These are phyloP conservation scores for Achlya flavicornis DNA, from an alignment of 2,888 invertebrate genomes.

Conservation along the genomic window DNA sequence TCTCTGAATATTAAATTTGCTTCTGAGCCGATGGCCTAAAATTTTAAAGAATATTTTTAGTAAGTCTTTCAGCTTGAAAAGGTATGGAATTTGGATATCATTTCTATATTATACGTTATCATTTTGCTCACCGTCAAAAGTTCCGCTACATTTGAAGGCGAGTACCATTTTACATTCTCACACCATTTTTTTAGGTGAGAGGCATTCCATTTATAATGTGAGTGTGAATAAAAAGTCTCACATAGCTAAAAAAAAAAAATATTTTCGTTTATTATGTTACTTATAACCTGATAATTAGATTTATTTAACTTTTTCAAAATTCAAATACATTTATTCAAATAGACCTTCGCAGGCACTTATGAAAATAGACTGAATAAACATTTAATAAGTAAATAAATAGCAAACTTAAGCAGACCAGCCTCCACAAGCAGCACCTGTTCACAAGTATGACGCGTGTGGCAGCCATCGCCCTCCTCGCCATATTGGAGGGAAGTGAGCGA, in stretches of 20 bases:
- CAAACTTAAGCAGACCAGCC: too few relatives aligned
- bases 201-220: constrained; percentile 90
- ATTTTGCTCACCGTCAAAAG: constrained; percentile 48
- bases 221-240: constrained; percentile 59
- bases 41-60: constrained; percentile 14
- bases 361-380: too few relatives aligned
- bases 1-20: constrained; percentile 90
- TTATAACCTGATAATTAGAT: background rate
- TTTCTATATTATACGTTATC: background rate
- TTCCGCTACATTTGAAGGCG: constrained; percentile 53
- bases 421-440: too few relatives aligned
- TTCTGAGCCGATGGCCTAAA: constrained; percentile 89
- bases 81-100: too few relatives aligned
- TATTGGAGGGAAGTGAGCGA: too few relatives aligned
- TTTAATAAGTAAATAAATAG: too few relatives aligned
- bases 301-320: too few relatives aligned
- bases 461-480: too few relatives aligned
- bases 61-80: too few relatives aligned
- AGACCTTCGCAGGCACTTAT: too few relatives aligned
- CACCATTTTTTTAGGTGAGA: constrained; percentile 90
- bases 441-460: too few relatives aligned
- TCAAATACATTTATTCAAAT: too few relatives aligned
- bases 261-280: background rate
- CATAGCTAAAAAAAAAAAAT: constrained; percentile 49
- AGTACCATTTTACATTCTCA: constrained; percentile 86